These are phyloP conservation scores for Mythimna impura DNA, from an alignment of 2,888 invertebrate genomes.

Conservation along the genomic window DNA sequence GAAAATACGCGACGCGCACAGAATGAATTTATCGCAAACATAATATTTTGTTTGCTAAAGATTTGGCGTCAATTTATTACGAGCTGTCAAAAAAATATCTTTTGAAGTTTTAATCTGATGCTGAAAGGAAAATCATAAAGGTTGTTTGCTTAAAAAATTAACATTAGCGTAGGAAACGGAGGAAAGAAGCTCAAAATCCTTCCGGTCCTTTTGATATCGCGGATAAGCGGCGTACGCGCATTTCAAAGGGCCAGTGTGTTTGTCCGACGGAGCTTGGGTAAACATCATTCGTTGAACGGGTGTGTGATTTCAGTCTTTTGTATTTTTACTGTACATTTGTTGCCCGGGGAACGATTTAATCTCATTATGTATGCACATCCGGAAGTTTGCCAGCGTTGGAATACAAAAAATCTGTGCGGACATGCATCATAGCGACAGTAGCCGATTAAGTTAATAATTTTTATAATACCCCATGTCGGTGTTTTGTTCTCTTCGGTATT, in stretches of 20 bases:
- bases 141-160: slow-evolving; percentile 76
- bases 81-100: slow-evolving; percentile 59
- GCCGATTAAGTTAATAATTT: slow-evolving; percentile 52
- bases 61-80: slow-evolving; percentile 57
- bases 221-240: slow-evolving; percentile 77
- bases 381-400: slow-evolving; percentile 68
- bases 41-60: slow-evolving; percentile 50
- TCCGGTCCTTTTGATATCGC: slow-evolving; percentile 84
- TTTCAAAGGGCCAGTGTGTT: slow-evolving; percentile 82
- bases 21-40: slow-evolving; percentile 32
- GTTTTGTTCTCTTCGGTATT: slow-evolving; percentile 28
- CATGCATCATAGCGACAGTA: slow-evolving; percentile 34
- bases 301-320: slow-evolving; percentile 82
- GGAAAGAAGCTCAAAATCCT: slow-evolving; percentile 78
- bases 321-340: slow-evolving; percentile 73
- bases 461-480: slow-evolving; percentile 34
- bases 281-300: slow-evolving; percentile 82
- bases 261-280: slow-evolving; percentile 79
- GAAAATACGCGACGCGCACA: slow-evolving; percentile 9
- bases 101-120: slow-evolving; percentile 55
- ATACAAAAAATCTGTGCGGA: slow-evolving; percentile 41
- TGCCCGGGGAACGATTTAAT: slow-evolving; percentile 75
- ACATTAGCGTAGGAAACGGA: slow-evolving; percentile 67
- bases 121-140: slow-evolving; percentile 59
- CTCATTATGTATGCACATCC: slow-evolving; percentile 77